Evolutionary conservation across 2,797 vertebrate species (phyloP), one percentile per base, ranked within the genome.

Genomic region (Epinephelus coioides): DNA sequence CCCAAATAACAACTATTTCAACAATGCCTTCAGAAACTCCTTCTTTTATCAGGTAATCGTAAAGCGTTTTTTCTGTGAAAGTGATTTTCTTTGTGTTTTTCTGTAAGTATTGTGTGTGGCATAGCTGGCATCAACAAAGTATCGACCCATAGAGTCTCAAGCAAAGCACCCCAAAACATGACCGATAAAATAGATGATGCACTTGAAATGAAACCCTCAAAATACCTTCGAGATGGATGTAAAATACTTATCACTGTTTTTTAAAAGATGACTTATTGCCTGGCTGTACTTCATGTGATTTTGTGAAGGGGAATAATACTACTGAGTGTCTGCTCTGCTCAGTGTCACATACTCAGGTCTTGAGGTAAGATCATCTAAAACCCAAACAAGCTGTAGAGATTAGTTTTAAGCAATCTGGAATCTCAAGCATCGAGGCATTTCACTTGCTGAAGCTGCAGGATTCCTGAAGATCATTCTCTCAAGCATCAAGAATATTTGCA

Each of bases 31-130:
- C 93, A 94, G 95, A 46, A 95, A 94, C 75, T 96, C 94, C 21
- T 98, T 98, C 92, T 97, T 97, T 84, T 98, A 96, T 50, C 95
- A 98, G 97, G 97, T 98, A 88, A 72, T 51, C 5, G n/a, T 40
- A 8, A 0, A n/a, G 1, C 2, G 55, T 18, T 21, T 18, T 55
- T 51, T 62, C 1, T 11, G 7, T 50, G 6, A 61, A 23, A 18
- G 8, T 44, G 4, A n/a, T 40, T 76, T 60, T 44, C 4, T 27
- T 50, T 10, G 8, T 38, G 38, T 21, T 51, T 71, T 73, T 7
- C 53, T 56, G 14, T 8, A 38, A 1, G 6, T 47, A 40, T n/a
- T 43, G 18, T 53, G 8, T 27, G 4, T 40, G 43, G 19, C 56
- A 21, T 27, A 34, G 0, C 10, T 75, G 9, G 18, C 13, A 23